A percentile compares a stretch with the other conserved stretches of the same genome.
Conservation (phyloP, 1,140 invertebrate genomes). For the Aphis craccivora region DNA sequence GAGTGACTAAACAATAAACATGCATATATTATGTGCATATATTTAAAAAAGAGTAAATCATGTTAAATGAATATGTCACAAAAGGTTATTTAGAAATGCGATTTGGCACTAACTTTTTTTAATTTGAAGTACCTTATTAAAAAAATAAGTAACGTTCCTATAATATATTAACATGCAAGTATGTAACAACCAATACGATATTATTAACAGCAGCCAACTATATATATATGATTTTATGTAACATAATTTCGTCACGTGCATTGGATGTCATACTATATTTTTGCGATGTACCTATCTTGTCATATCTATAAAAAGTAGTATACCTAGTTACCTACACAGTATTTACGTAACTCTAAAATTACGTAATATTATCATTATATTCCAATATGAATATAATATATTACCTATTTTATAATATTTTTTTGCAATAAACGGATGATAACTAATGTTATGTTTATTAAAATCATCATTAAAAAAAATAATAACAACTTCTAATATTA, state of each 20-base stretch:
- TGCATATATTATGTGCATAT: not conserved
- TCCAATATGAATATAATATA: not conserved
- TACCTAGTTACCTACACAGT: not conserved
- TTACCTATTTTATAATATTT: not conserved
- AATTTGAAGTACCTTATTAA: not conserved
- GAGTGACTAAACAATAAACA: not conserved
- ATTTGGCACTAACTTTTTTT: not conserved
- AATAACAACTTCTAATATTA: not conserved
- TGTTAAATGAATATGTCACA: not conserved
- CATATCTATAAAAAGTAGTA: not conserved
- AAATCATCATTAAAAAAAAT: not conserved
- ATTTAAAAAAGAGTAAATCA: not conserved
- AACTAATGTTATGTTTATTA: not conserved
- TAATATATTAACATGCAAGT: not conserved
- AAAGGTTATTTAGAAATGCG: not conserved
- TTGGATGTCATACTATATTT: not conserved
- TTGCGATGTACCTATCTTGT: not conserved
- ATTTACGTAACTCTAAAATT: not conserved
- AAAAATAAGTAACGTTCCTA: not conserved
- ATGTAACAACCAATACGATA: not conserved
- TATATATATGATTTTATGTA: not conserved
- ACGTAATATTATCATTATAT: not conserved
- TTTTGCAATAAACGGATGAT: not conserved
- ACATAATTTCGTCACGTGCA: not conserved
- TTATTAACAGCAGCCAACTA: not conserved